A percentile compares a stretch with the other conserved stretches of the same genome.
Evolutionary conservation across 2,113 vertebrate genomes (phyloP).

Genomic region (Astatoreochromis straeleni): DNA sequence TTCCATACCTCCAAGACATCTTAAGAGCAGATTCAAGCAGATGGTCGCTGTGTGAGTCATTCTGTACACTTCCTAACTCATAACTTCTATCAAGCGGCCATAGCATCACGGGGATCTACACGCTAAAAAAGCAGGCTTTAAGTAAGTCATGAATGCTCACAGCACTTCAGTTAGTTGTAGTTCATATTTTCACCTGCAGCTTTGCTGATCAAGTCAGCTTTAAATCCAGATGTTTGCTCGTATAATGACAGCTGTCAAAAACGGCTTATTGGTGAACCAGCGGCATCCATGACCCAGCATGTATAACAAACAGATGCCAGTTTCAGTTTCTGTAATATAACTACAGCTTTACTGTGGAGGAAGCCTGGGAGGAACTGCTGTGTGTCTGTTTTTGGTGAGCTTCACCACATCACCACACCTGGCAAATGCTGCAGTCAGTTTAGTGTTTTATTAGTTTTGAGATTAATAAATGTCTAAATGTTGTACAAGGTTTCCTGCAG

Average conservation of each 20-base stretch:
- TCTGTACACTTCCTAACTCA: neutral
- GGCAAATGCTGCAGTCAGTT: accelerated
- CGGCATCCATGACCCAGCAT: neutral
- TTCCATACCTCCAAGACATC: neutral
- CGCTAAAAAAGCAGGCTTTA: neutral
- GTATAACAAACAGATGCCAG: neutral
- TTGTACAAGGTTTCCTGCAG: neutral
- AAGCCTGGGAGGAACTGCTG: neutral
- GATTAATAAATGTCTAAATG: neutral
- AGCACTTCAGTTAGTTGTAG: neutral
- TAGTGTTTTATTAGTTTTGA: neutral
- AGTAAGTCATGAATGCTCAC: neutral
- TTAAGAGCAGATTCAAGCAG: neutral
- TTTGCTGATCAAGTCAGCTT: neutral
- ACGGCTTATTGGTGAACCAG: neutral
- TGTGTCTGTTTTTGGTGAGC: neutral
- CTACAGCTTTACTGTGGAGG: neutral
- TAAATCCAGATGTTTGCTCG: neutral
- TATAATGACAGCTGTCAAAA: neutral
- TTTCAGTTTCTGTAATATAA: neutral
- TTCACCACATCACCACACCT: neutral
- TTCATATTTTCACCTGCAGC: neutral
- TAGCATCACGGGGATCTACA: neutral
- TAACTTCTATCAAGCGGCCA: neutral
- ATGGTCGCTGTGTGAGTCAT: neutral